A percentile compares a stretch with the other conserved stretches of the same genome.
Evolutionary conservation across 2,888 invertebrate species (phyloP).

Genomic region (Clunio marinus): DNA sequence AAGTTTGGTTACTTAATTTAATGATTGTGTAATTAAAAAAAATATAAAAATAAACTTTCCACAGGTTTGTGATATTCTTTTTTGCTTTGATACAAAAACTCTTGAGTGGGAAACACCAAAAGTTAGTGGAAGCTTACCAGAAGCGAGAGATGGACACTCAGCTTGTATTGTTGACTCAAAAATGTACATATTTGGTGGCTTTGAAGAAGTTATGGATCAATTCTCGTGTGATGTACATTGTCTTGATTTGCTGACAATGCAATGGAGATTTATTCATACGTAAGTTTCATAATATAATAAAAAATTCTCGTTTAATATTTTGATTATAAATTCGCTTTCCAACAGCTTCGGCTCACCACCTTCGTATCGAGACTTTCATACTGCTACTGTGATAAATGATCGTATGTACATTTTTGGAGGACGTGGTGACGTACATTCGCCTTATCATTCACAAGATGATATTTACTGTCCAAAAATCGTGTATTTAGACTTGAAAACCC

Average conservation of each 20-base stretch:
- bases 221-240: constrained; percentile 76
- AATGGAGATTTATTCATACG: constrained; percentile 64
- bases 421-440: constrained; percentile 67
- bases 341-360: constrained; percentile 58
- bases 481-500: constrained; percentile 67
- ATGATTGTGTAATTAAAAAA: neutral
- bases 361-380: constrained; percentile 81
- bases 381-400: constrained; percentile 70
- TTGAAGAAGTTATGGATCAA: constrained; percentile 75
- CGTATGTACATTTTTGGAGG: constrained; percentile 90
- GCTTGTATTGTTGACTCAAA: constrained; percentile 72
- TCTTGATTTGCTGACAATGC: constrained; percentile 66
- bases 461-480: constrained; percentile 73
- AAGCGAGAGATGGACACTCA: constrained; percentile 86
- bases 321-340: neutral
- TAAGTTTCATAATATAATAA: constrained; percentile 39
- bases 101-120: constrained; percentile 63
- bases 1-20: neutral
- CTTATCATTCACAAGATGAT: constrained; percentile 64
- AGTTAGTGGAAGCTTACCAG: constrained; percentile 67
- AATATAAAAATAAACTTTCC: neutral
- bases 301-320: neutral
- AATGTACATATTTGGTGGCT: constrained; percentile 91
- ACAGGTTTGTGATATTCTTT: constrained; percentile 72
- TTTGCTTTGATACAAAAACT: constrained; percentile 72